Base-by-base conservation (phyloP, 2,113 vertebrate species). In the Leptocoma aspasia region DNA sequence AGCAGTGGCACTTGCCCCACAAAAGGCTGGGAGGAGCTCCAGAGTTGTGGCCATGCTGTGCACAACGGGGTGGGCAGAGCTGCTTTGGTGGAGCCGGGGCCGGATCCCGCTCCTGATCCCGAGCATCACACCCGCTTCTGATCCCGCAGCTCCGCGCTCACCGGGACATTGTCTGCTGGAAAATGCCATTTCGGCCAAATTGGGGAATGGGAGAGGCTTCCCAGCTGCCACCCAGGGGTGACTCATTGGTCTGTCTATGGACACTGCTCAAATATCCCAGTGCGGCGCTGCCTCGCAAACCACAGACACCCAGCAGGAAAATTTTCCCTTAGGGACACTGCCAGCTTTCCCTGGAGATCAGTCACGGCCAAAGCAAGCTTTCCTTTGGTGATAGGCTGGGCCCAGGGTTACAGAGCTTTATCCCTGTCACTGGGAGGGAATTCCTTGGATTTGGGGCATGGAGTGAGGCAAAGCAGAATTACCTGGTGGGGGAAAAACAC, bases 81-180 rank as follows among this genome's bases (percentile, higher is more conserved):
- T 11, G 26, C 60, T 41, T 2, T 1, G 7, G 53, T 1, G 15
- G 64, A 33, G 41, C 3, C 16, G 0, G 26, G 0, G 1, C 24
- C 1, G 4, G 61, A 11, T 14, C 61, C 71, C 22, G 0, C 2
- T 21, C 42, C 28, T 3, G 12, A 7, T 12, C 24, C 53, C 2
- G 21, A 86, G 80, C 39, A 3, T 1, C 75, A 68, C 52, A 89
- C 95, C 9, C 77, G 78, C 54, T 5, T 94, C 83, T 97, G 96
- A 94, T 11, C 30, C 17, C 1, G 0, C 70, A 45, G 60, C 37
- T 18, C 28, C 1, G 1, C 9, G 57, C 57, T 75, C 35, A 1
- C 14, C 2, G 3, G 66, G 77, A 45, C 57, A 3, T 3, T 4
- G 2, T 13, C 37, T 54, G 44, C 89, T 92, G 83, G 78, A 31